Evolutionary conservation across 2,888 invertebrate species (phyloP), one percentile per base, ranked within the genome.

Genomic region (Ernsta delagoae): DNA sequence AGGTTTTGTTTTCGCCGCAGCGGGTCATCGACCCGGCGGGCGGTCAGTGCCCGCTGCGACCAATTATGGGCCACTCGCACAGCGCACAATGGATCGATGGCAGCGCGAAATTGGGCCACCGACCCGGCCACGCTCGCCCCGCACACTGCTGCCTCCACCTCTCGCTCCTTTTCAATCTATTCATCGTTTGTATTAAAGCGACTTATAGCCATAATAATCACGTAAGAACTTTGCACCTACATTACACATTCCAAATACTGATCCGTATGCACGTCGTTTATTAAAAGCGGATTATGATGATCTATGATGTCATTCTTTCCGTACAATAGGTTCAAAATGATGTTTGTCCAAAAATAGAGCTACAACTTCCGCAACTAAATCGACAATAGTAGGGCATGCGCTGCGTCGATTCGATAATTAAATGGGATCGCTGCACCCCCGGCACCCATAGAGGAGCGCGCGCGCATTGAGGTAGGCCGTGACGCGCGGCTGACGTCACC

Each of bases 391-490:
- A 68, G 61, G 59, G 61, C 61, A 67, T 62, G 63, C 61, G 64
- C 41, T 54, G 63, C 62, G 70, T 60, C 78, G 77, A 75, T 78
- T 78, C 72, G 81, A 77, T 82, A 82, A 84, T 86, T 83, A 84
- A 86, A 87, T 87, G 83, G 79, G 86, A 84, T 79, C 83, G 82
- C 83, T 87, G 87, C 90, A 93, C 87, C 93, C 90, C 92, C 89
- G 45, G 43, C 41, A 54, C 16, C 54, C 36, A 84, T 84, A 78
- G 80, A 88, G 87, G 91, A 88, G 92, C 91, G 92, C 92, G 89
- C 90, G 89, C 93, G 91, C 90, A 92, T 94, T 93, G 94, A 94
- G 94, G 94, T 94, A 93, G 94, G 94, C 88, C 92, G 90, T 94
- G 94, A 94, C 94, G 94, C 86, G 84, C 83, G 79, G 72, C 75